Base-by-base conservation (phyloP, 2,888 invertebrate species). In the Laothoe populi region DNA sequence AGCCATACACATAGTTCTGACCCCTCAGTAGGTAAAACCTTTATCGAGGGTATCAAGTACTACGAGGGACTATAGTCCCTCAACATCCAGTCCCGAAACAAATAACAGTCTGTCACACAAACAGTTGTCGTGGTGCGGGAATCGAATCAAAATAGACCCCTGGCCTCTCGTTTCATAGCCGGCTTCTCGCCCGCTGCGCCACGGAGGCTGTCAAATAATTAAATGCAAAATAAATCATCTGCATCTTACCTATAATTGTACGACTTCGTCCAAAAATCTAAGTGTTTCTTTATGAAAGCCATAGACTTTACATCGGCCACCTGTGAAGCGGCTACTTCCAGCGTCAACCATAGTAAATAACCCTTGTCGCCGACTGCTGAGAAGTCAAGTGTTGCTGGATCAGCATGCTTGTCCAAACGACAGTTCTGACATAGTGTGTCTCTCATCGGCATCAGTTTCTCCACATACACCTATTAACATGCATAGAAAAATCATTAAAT, bases 211-310 rank as follows among this genome's bases (percentile, higher is more conserved):
- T n/a, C n/a, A 10, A 4, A 46, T 11, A 23, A 23, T 13, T 21
- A 11, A 13, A 46, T 4, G 13, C 4, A 13, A 13, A 8, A 23
- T 13, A 13, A 42, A 42, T 49, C 7, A 16, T 8, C 2, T 45
- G 16, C n/a, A n/a, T 66, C 77, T 75, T 79, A 95, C 95, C 95
- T 94, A 82, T 95, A 95, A 77, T 96, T 96, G 75, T 95, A 96
- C 62, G 94, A 94, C 70, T 94, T 94, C 26, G 94, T 95, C 98
- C 98, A 98, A 75, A 95, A 95, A 64, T 96, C 95, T 63, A 98
- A 92, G 84, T 97, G 96, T 72, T 95, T 95, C 73, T 94, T 92
- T 24, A 97, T 93, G 76, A 96, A 96, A 0, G 97, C 96, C 19
- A 94, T 93, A 2, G 95, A 94, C 24, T 96, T 95, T 0, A 97